Percentiles rank a stretch among this genome's conserved stretches.
Conservation (phyloP, 1,140 invertebrate species). For the Metaphire vulgaris region DNA sequence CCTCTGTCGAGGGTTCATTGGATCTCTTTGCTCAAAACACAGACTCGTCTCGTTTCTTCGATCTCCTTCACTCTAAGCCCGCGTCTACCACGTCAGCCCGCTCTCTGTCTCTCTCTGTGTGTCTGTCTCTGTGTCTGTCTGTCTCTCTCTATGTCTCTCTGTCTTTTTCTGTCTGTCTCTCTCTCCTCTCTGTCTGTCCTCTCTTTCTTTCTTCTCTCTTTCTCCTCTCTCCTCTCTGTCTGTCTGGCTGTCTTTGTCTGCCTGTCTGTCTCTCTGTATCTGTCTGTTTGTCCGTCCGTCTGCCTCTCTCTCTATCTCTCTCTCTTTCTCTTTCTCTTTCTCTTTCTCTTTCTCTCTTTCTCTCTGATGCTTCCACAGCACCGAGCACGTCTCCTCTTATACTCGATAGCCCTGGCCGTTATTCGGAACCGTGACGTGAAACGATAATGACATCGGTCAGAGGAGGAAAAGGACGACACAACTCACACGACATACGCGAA, state of each 20-base stretch:
- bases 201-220: no score
- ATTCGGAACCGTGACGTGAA: no score
- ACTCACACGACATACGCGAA: no score
- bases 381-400: no score
- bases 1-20: not conserved
- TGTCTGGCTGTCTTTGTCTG: not conserved
- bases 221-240: not conserved
- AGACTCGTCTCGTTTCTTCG: not conserved
- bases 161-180: not conserved
- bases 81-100: no score
- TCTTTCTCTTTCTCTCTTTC: not conserved
- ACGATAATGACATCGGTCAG: no score
- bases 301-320: not conserved
- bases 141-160: not conserved
- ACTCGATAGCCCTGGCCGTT: no score
- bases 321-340: not conserved
- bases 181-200: not conserved
- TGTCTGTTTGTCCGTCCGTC: not conserved
- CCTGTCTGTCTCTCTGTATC: not conserved
- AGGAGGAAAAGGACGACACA: no score
- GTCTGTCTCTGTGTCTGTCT: not conserved
- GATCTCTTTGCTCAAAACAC: not conserved
- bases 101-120: not conserved
- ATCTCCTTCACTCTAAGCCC: not conserved
- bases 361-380: no score